Percentiles rank a stretch among this genome's conserved stretches.
phyloP scores from a whole-genome alignment of 1,140 invertebrate genomes.

The Eurosta solidaginis region DNA sequence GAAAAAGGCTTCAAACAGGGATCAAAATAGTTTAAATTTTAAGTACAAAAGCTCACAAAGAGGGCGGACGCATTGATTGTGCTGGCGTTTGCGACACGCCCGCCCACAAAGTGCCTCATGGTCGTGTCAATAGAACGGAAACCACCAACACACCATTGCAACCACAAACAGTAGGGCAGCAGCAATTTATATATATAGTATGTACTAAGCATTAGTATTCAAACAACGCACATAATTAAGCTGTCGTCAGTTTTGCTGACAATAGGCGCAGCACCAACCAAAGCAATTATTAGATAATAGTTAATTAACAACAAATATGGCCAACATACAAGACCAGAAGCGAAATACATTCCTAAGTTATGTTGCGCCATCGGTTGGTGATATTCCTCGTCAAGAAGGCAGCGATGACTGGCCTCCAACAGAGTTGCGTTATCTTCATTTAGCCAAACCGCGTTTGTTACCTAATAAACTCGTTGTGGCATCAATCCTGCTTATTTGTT shows the following conservation, averaged over 20 bases:
- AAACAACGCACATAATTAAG: background rate
- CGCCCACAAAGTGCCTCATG: background rate
- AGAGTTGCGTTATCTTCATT: slow-evolving; percentile 47
- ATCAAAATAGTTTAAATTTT: slow-evolving; percentile 1
- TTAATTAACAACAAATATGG: slow-evolving; percentile 15
- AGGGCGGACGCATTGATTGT: slow-evolving; percentile 8
- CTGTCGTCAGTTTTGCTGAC: background rate
- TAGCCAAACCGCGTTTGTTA: slow-evolving; percentile 48
- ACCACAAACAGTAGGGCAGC: too few species aligned
- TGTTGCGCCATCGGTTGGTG: slow-evolving; percentile 50
- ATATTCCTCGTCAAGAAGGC: slow-evolving; percentile 31
- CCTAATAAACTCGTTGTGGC: slow-evolving; percentile 51
- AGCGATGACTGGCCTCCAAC: slow-evolving; percentile 54
- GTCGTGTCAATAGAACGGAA: background rate
- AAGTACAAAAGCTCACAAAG: background rate
- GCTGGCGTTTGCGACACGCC: slow-evolving; percentile 8
- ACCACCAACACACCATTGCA: background rate
- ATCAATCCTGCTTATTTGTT: slow-evolving; percentile 55
- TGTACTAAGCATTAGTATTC: background rate
- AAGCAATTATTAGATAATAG: background rate
- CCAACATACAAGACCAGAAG: slow-evolving; percentile 45
- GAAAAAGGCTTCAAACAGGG: background rate
- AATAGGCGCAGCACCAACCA: background rate
- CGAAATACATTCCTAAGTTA: slow-evolving; percentile 58
- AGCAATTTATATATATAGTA: background rate